A percentile compares a stretch with the other conserved stretches of the same genome.
Evolutionary conservation across 23 tunicate species (phyloP).

Genomic region (Styela plicata): DNA sequence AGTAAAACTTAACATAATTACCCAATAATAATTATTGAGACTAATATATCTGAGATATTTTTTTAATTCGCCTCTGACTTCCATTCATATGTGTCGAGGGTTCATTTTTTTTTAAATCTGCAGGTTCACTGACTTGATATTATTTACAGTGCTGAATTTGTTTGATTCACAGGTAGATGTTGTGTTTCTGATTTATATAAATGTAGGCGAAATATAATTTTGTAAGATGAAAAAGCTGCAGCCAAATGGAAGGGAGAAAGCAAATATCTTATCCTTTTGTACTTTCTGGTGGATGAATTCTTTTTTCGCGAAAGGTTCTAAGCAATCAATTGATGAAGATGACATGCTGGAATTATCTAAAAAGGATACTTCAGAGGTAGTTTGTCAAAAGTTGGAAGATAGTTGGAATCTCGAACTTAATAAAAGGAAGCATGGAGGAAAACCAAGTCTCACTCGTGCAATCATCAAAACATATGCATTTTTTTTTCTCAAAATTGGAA

Average conservation of each 20-base stretch:
- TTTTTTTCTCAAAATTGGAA: constrained; percentile 14
- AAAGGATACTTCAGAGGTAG: constrained; percentile 38
- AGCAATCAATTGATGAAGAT: constrained; percentile 28
- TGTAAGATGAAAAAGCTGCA: background rate
- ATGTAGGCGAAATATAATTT: too few species aligned
- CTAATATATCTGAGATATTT: too few species aligned
- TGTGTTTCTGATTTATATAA: too few species aligned
- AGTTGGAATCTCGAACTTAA: constrained; percentile 12
- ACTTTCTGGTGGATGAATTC: constrained; percentile 62
- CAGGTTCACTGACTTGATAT: too few species aligned
- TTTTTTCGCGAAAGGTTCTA: constrained; percentile 40
- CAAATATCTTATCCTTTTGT: constrained; percentile 14
- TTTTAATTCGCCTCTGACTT: too few species aligned
- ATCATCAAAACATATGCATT: constrained; percentile 2
- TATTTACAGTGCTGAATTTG: too few species aligned
- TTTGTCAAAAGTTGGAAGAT: constrained; percentile 36
- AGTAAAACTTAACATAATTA: too few species aligned
- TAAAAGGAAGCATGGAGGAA: constrained; percentile 11
- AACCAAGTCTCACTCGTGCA: constrained; percentile 29
- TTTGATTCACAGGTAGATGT: too few species aligned
- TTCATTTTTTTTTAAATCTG: too few species aligned
- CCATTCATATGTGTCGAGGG: too few species aligned
- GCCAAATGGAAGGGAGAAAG: constrained; percentile 17
- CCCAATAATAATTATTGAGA: too few species aligned
- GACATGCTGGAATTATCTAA: constrained; percentile 44